A percentile compares a stretch with the other conserved stretches of the same genome.
These are phyloP conservation scores for Phacellophora camtschatica DNA, from an alignment of 30 jellyfish, hydroid and myxozoan genomes.

Conservation along the genomic window DNA sequence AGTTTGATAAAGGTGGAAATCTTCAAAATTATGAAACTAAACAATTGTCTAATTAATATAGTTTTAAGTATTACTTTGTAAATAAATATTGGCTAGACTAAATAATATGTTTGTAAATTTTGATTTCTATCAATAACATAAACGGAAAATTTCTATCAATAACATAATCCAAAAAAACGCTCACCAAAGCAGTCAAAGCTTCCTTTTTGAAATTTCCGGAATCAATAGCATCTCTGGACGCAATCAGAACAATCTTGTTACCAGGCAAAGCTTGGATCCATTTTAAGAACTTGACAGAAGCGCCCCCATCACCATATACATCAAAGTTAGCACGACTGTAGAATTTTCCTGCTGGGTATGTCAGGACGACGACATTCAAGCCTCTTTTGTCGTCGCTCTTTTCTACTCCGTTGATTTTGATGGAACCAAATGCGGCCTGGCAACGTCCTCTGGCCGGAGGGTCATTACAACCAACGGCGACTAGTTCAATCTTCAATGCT, in stretches of 20 bases:
- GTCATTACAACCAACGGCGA: slow-evolving; percentile 64
- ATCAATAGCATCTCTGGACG: slow-evolving; percentile 52
- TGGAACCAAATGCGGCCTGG: slow-evolving; percentile 52
- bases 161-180: not conserved
- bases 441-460: slow-evolving; percentile 69
- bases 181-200: slow-evolving; percentile 54
- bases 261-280: slow-evolving; percentile 51
- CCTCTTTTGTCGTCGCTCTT: slow-evolving; percentile 58
- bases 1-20: not conserved
- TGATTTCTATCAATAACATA: not conserved
- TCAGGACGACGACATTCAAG: slow-evolving; percentile 59
- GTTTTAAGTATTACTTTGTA: too few species aligned
- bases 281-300: slow-evolving; percentile 33
- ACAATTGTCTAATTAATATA: too few species aligned
- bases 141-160: not conserved
- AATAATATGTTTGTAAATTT: too few species aligned
- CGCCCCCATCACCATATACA: slow-evolving; percentile 45
- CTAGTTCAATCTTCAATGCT: slow-evolving; percentile 54
- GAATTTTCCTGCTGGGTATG: slow-evolving; percentile 52
- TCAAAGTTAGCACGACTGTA: slow-evolving; percentile 44
- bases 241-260: slow-evolving; percentile 47
- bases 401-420: slow-evolving; percentile 58
- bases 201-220: slow-evolving; percentile 27
- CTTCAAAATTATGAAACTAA: too few species aligned
- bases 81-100: too few species aligned